Base-by-base conservation (phyloP, 2,888 invertebrate genomes). In the Tachina grossa region DNA sequence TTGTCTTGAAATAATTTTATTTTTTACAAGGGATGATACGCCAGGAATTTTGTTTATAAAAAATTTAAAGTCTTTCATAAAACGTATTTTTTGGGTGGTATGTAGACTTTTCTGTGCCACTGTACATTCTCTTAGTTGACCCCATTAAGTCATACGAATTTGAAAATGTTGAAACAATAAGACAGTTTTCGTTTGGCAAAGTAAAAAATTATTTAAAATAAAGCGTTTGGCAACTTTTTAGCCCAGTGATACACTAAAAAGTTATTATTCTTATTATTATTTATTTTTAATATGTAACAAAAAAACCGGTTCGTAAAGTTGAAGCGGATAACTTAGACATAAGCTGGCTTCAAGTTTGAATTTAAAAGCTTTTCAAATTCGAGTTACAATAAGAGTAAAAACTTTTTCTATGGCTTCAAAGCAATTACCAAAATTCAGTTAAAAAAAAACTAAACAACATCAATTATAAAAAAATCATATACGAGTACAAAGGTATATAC, bases 371-470 rank as follows among this genome's bases (percentile, higher is more conserved):
- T 75, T 75, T 77, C 11, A 61, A 79, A 71, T 6, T 68, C 13
- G 49, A 75, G 74, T 79, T 9, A 10, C 2, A 63, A 59, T 43
- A 16, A 45, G 5, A 71, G 19, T 57, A 66, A 74, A 69, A 41
- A 31, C 55, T 41, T 84, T 63, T 53, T 68, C n/a, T 57, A 77
- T 22, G 47, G 85, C 84, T 83, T 66, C 68, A 74, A 89, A 90
- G 89, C 88, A 89, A 89, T 90, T 90, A 75, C 41, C 22, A 49
- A 53, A 53, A 68, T 49, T 47, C 19, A 68, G 22, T 55, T 47
- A 65, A 79, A 79, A 22, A n/a, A 51, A 51, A 61, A 45, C 16
- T 19, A 13, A 13, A 75, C 51, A 53, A 63, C 59, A 68, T 59
- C 41, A 72, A 19, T 63, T 68, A 66, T 61, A 57, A 66, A 53